phyloP scores from a whole-genome alignment of 2,888 invertebrate species.

The Amblyjoppa fuscipennis region DNA sequence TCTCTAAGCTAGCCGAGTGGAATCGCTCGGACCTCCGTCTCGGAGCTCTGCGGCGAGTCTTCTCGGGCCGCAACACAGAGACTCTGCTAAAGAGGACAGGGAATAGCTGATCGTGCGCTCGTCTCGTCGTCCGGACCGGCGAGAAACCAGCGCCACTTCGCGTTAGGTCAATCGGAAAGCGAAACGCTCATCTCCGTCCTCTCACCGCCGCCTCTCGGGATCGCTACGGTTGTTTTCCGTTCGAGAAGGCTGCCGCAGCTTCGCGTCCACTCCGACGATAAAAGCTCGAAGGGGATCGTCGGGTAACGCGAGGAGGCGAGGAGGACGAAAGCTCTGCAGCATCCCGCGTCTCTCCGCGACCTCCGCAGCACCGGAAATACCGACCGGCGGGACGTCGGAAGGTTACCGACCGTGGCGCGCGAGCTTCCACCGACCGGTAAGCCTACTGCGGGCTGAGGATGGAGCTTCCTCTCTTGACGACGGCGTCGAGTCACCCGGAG shows the following conservation, averaged over 20 bases:
- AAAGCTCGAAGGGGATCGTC: slow-evolving; percentile 30
- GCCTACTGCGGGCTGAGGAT: not conserved
- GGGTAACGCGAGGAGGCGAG: slow-evolving; percentile 18
- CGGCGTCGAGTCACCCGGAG: slow-evolving; percentile 6
- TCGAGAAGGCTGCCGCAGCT: too few species aligned
- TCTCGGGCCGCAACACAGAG: not conserved
- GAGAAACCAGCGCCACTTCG: slow-evolving; percentile 35
- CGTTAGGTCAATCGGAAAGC: slow-evolving; percentile 13
- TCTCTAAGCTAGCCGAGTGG: slow-evolving; percentile 47
- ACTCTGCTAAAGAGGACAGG: not conserved
- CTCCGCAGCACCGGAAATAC: slow-evolving; percentile 24
- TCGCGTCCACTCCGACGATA: slow-evolving; percentile 50
- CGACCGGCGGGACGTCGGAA: slow-evolving; percentile 38
- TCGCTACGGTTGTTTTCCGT: slow-evolving; percentile 22
- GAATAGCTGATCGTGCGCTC: not conserved
- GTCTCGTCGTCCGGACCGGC: not conserved
- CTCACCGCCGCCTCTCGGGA: not conserved
- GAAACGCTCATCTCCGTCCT: not conserved
- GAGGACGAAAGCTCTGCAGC: slow-evolving; percentile 14
- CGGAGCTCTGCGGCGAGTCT: slow-evolving; percentile 25
- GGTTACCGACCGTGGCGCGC: slow-evolving; percentile 55
- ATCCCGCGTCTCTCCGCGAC: not conserved
- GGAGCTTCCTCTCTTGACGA: slow-evolving; percentile 53
- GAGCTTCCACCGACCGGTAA: too few species aligned
- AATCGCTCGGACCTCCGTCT: slow-evolving; percentile 50